phyloP scores from a whole-genome alignment of 2,797 vertebrate species.

The Amphiprion clarkii region DNA sequence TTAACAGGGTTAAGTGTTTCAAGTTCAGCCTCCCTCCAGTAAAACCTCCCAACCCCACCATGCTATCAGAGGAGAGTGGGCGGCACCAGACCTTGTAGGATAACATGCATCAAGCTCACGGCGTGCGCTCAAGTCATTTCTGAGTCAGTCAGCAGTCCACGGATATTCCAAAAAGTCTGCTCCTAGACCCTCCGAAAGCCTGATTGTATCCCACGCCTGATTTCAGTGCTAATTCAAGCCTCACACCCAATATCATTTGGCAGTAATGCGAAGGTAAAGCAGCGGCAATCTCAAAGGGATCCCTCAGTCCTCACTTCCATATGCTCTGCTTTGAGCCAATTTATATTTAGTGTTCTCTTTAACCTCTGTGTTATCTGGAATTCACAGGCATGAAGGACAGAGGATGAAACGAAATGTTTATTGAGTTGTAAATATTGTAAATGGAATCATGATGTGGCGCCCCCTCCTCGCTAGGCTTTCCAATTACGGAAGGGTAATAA shows the following conservation, averaged over 20 bases:
- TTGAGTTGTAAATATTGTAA: slow-evolving; percentile 86
- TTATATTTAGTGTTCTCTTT: slow-evolving; percentile 80
- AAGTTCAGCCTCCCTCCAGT: slow-evolving; percentile 4
- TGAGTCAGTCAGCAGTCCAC: slow-evolving; percentile 35
- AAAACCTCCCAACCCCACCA: slow-evolving; percentile 22
- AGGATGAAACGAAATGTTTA: slow-evolving; percentile 81
- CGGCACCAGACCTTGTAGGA: slow-evolving; percentile 26
- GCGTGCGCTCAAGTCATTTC: slow-evolving; percentile 48
- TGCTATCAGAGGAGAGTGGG: slow-evolving; percentile 24
- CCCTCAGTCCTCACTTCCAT: slow-evolving; percentile 67
- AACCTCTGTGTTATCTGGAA: slow-evolving; percentile 81
- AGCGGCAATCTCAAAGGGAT: slow-evolving; percentile 64
- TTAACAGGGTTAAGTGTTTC: slow-evolving; percentile 3
- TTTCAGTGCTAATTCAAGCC: slow-evolving; percentile 74
- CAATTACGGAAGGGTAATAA: slow-evolving; percentile 84
- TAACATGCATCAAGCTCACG: slow-evolving; percentile 40
- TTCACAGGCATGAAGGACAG: slow-evolving; percentile 80
- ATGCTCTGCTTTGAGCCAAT: slow-evolving; percentile 79
- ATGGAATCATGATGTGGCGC: slow-evolving; percentile 76
- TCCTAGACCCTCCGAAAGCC: slow-evolving; percentile 42
- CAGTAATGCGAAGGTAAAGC: slow-evolving; percentile 62
- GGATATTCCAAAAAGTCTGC: slow-evolving; percentile 38
- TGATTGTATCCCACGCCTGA: slow-evolving; percentile 70
- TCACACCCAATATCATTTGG: slow-evolving; percentile 67
- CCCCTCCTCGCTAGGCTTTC: slow-evolving; percentile 71